Base-by-base conservation (phyloP, 1,140 invertebrate genomes). In the Ganaspis sp. region DNA sequence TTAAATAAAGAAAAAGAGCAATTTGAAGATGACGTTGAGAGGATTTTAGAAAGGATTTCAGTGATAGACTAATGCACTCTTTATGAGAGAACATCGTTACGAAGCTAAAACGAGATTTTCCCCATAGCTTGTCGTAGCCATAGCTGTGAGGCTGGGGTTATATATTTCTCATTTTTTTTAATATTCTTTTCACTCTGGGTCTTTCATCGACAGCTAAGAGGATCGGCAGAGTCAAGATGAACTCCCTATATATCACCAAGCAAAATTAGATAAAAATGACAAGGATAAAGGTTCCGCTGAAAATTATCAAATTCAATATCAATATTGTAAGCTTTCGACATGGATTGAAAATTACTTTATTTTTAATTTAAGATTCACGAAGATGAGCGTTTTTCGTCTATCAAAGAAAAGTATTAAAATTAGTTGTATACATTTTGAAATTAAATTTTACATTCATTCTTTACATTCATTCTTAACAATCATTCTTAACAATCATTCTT, bases 191-290 rank as follows among this genome's bases (percentile, higher is more conserved):
- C n/a, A 64, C 23, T 64, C 58, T 15, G n/a, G 45, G 45, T n/a
- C 58, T 64, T 64, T 64, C 58, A 64, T 64, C 58, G 58, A 64
- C 23, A 26, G 58, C 23, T 64, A 64, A 64, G 58, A 64, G 58
- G 58, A 64, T 64, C 58, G 58, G 15, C 6, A 29, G 23, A 64
- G 58, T 64, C 58, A 64, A 34, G 58, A 64, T 26, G 54, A 64
- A 64, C 21, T 23, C 12, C 9, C 38, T 45, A 45, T 49, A n/a
- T 26, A 34, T 64, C 26, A 64, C 12, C 12, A 4, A 5, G 23
- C 21, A 4, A 64, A 64, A 64, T 64, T 64, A 29, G 15, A 64
- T 64, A 64, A 26, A 64, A 64, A 58, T 26, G 21, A 12, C 9
- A 26, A 64, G 58, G 12, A 64, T 26, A 26, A 26, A 64, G 54